Conservation (phyloP, 30 jellyfish, hydroid and myxozoan species). For the Chironex yamaguchii region DNA sequence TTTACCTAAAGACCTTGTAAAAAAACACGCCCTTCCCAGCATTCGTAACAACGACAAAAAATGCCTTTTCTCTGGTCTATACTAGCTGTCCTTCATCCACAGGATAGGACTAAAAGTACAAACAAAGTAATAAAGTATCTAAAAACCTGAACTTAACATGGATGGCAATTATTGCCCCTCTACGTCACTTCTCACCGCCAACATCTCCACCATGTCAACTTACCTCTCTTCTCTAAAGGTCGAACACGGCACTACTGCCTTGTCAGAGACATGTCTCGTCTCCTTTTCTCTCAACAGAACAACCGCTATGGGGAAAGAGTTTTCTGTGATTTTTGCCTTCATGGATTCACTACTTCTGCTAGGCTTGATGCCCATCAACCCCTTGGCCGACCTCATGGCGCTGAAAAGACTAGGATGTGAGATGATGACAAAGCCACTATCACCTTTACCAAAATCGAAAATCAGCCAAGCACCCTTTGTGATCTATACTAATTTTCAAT, state of each 20-base stretch:
- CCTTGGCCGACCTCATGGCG: neutral
- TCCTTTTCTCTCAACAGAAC: neutral
- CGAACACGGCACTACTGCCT: neutral
- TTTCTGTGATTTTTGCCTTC: neutral
- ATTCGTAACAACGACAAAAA: neutral
- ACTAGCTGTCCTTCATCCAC: neutral
- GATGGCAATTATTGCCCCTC: neutral
- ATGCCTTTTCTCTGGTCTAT: neutral
- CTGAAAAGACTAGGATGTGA: neutral
- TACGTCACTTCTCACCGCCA: neutral
- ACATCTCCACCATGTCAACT: neutral
- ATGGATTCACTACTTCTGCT: neutral
- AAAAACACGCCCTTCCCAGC: neutral
- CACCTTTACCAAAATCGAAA: neutral
- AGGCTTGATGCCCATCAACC: neutral
- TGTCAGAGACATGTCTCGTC: neutral
- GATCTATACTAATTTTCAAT: slow-evolving; percentile 59
- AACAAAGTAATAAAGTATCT: neutral
- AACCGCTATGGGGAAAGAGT: neutral
- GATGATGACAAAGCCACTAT: neutral
- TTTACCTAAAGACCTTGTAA: slow-evolving; percentile 32
- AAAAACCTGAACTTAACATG: neutral
- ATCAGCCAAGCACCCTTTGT: slow-evolving; percentile 49
- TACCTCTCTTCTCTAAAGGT: neutral
- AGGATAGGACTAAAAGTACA: neutral